Evolutionary conservation across 2,113 vertebrate species (phyloP).

Genomic region (Guaruba guarouba): DNA sequence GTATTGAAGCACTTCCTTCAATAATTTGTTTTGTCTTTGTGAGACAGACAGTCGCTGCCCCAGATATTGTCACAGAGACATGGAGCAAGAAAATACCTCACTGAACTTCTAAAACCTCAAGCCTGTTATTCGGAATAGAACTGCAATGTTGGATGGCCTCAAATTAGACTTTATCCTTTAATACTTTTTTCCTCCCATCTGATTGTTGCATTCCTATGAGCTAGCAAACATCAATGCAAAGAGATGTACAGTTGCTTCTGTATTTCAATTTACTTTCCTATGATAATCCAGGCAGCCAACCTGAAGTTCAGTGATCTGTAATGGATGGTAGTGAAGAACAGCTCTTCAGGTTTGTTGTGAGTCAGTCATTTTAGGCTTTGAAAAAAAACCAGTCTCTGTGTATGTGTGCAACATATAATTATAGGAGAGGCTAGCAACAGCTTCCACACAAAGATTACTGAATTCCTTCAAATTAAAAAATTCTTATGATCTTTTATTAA

Average conservation of each 20-base stretch:
- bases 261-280: slow-evolving; percentile 13
- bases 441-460: neutral
- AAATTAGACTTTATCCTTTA: neutral
- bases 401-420: slow-evolving; percentile 3
- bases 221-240: neutral
- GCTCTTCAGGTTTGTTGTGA: neutral
- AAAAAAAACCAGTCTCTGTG: neutral
- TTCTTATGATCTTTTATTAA: neutral
- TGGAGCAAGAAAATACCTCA: neutral
- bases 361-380: neutral
- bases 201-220: neutral
- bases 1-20: slow-evolving; percentile 6
- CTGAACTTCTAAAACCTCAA: neutral
- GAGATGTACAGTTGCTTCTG: neutral
- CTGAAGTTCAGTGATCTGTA: neutral
- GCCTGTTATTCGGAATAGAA: neutral
- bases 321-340: neutral
- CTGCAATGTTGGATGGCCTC: neutral
- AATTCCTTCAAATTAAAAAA: slow-evolving; percentile 19
- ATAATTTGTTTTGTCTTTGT: slow-evolving; percentile 30
- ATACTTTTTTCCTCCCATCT: fast-evolving
- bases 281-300: neutral
- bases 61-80: neutral
- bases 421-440: neutral
- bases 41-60: neutral